Base-by-base conservation (phyloP, 2,888 invertebrate species). In the Drosophila pseudotalamancana region DNA sequence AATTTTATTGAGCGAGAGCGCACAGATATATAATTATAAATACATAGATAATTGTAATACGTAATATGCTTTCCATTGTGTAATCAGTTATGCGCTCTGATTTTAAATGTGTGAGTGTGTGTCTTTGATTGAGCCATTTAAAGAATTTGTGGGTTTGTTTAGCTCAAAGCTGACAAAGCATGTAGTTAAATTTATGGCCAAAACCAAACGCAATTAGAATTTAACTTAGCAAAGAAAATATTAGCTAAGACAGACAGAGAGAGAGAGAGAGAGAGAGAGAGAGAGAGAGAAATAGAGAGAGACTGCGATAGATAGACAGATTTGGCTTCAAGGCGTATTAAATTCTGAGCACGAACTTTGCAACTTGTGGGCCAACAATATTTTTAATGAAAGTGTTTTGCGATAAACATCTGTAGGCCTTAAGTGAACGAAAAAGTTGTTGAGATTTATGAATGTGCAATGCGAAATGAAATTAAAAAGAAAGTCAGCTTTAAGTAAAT, bases 341-440 rank as follows among this genome's bases (percentile, higher is more conserved):
- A 73, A 29, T 29, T 29, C 9, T n/a, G n/a, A n/a, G n/a, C n/a
- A n/a, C n/a, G n/a, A n/a, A n/a, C n/a, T n/a, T n/a, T n/a, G n/a
- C n/a, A n/a, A n/a, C n/a, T n/a, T n/a, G n/a, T n/a, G n/a, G n/a
- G n/a, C n/a, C n/a, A n/a, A n/a, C n/a, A n/a, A n/a, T n/a, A n/a
- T n/a, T n/a, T n/a, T n/a, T n/a, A n/a, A n/a, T 62, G 59, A 70
- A 73, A 73, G 73, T 73, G 62, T 63, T 66, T 62, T 62, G 46
- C 11, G 42, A 69, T 50, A 65, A 65, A 31, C 57, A 72, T 62
- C 53, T 42, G 18, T 19, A 31, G 12, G 6, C 16, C 16, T 23
- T 5, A 0, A 39, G 14, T 37, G 21, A 14, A 21, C 25, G 16
- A 35, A 21, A 46, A 23, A 27, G 21, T 27, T 57, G 12, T 6